These are phyloP conservation scores for Drosophila busckii DNA, from an alignment of 1,140 invertebrate species.

Conservation along the genomic window DNA sequence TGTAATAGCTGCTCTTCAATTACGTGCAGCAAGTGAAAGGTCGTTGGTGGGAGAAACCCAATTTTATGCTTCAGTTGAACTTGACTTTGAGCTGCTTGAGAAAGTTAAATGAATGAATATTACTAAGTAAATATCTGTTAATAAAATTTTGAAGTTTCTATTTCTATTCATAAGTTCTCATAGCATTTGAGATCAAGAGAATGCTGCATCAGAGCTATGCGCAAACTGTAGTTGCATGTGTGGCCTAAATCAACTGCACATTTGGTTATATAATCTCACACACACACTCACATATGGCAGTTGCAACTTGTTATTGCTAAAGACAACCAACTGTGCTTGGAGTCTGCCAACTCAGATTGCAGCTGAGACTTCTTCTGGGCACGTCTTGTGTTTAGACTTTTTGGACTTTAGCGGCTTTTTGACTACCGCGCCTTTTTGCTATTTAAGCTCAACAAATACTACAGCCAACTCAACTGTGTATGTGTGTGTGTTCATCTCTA, in stretches of 20 bases:
- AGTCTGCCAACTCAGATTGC: slow-evolving; percentile 12
- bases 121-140: no score
- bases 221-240: slow-evolving; percentile 26
- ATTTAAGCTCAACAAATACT: no score
- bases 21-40: slow-evolving; percentile 32
- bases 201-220: not conserved
- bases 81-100: slow-evolving; percentile 7
- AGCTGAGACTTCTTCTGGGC: slow-evolving; percentile 51
- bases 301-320: slow-evolving; percentile 40
- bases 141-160: no score
- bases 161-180: no score
- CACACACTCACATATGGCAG: slow-evolving; percentile 4
- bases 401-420: slow-evolving; percentile 1
- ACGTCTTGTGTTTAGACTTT: slow-evolving; percentile 7
- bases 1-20: slow-evolving; percentile 14
- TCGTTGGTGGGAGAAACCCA: slow-evolving; percentile 13
- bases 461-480: no score
- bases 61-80: no score
- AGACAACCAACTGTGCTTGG: slow-evolving; percentile 24
- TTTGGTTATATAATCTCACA: slow-evolving; percentile 53
- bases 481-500: no score
- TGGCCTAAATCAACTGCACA: slow-evolving; percentile 54
- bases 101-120: not conserved
- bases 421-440: slow-evolving; percentile 46
- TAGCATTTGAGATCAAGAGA: not conserved